These are phyloP conservation scores for Eupsilia transversa DNA, from an alignment of 2,888 invertebrate species.

Conservation along the genomic window DNA sequence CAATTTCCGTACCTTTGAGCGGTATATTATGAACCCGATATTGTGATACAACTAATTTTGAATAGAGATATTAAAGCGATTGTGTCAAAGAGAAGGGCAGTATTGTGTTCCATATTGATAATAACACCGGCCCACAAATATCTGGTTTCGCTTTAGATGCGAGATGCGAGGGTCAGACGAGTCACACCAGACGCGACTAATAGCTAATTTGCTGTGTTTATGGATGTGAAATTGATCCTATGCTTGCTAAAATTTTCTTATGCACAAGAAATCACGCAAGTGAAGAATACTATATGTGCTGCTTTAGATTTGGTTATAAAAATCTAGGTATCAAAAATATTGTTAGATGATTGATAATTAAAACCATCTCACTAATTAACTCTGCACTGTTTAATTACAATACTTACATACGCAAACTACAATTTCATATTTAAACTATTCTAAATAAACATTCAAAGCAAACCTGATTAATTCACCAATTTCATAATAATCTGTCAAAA, in stretches of 20 bases:
- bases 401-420: neutral
- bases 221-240: conserved; percentile 11
- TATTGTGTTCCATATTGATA: conserved; percentile 40
- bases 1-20: conserved; percentile 12
- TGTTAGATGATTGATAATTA: neutral
- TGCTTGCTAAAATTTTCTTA: conserved; percentile 21
- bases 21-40: conserved; percentile 12
- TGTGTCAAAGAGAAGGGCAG: conserved; percentile 23
- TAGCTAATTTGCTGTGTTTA: conserved; percentile 41
- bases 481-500: conserved; percentile 43
- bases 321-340: neutral
- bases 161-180: conserved; percentile 36
- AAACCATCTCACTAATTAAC: conserved; percentile 6
- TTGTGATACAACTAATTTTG: conserved; percentile 41
- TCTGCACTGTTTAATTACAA: neutral
- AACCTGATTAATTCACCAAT: conserved; percentile 36
- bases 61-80: conserved; percentile 42
- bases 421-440: conserved; percentile 13
- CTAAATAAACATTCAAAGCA: conserved; percentile 13
- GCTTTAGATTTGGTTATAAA: neutral
- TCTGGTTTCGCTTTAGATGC: conserved; percentile 43
- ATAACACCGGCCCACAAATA: conserved; percentile 39
- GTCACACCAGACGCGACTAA: conserved; percentile 40
- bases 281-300: neutral
- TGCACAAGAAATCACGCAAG: neutral